Evolutionary conservation across 2,797 vertebrate species (phyloP).

Genomic region (Amblyraja radiata): DNA sequence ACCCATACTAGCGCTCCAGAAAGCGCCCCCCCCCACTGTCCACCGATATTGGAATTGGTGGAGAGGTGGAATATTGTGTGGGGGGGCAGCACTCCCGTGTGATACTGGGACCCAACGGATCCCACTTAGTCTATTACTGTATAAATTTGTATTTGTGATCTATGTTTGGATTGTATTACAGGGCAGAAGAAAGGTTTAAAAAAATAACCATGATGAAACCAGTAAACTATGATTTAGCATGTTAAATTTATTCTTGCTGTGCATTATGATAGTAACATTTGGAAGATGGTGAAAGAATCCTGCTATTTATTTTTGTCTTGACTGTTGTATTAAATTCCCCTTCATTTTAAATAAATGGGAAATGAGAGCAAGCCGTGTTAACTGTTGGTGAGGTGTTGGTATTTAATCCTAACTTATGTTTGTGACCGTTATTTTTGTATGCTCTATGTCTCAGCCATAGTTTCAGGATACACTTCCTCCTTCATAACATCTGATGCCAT

Average conservation of each 20-base stretch:
- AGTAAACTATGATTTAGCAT: neutral
- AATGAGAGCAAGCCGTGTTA: neutral
- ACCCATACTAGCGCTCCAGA: too few relatives aligned
- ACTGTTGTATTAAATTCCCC: neutral
- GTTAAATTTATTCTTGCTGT: neutral
- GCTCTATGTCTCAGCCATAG: neutral
- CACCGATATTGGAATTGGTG: too few relatives aligned
- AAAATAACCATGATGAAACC: neutral
- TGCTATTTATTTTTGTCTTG: neutral
- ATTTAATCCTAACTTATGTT: neutral
- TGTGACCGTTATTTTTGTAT: neutral
- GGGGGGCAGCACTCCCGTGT: too few relatives aligned
- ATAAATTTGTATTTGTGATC: conserved; percentile 8
- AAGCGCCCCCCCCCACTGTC: too few relatives aligned
- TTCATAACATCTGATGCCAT: too few relatives aligned
- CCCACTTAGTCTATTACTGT: too few relatives aligned
- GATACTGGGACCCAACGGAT: too few relatives aligned
- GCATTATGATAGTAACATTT: neutral
- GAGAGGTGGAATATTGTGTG: too few relatives aligned
- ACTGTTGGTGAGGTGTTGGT: neutral
- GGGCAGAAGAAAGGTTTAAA: neutral
- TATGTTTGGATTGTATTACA: neutral
- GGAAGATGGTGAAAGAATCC: neutral
- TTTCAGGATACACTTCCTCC: neutral
- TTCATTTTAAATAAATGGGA: neutral